Conservation (phyloP, 1,140 invertebrate genomes). For the Leptonema lineaticorne region DNA sequence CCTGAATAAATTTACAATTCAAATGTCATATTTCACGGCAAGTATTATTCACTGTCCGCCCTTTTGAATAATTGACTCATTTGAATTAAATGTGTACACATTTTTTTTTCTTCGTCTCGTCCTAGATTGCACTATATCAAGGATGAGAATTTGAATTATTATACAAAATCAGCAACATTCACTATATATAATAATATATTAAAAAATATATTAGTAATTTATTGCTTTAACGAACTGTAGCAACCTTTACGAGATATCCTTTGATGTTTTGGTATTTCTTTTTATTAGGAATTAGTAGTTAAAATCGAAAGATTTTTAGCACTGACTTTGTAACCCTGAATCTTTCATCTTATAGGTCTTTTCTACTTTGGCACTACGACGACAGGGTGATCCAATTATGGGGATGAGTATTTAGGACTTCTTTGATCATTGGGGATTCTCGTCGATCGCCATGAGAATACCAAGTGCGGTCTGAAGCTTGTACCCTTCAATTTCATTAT, state of each 20-base stretch:
- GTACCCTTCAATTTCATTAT: background rate
- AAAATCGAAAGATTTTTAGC: no score
- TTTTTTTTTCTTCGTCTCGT: slow-evolving; percentile 27
- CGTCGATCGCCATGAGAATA: slow-evolving; percentile 5
- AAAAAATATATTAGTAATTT: no score
- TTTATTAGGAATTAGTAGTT: no score
- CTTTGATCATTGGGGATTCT: slow-evolving; percentile 17
- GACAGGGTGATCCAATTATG: slow-evolving; percentile 11
- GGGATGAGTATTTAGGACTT: slow-evolving; percentile 22
- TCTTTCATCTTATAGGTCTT: no score
- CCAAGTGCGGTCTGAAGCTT: background rate
- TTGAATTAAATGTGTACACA: slow-evolving; percentile 40
- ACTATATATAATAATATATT: no score
- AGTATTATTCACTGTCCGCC: slow-evolving; percentile 30
- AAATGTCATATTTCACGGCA: slow-evolving; percentile 42
- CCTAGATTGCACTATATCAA: no score
- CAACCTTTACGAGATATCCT: no score
- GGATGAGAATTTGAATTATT: no score
- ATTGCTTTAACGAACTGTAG: no score
- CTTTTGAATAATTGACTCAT: slow-evolving; percentile 42
- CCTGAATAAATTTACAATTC: slow-evolving; percentile 43
- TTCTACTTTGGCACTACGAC: background rate
- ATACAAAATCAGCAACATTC: no score
- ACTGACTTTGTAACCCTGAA: no score
- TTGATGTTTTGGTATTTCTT: no score